Evolutionary conservation across 2,113 vertebrate genomes (phyloP), one percentile per base, ranked within the genome.

Genomic region (Cranoglanis bouderius): DNA sequence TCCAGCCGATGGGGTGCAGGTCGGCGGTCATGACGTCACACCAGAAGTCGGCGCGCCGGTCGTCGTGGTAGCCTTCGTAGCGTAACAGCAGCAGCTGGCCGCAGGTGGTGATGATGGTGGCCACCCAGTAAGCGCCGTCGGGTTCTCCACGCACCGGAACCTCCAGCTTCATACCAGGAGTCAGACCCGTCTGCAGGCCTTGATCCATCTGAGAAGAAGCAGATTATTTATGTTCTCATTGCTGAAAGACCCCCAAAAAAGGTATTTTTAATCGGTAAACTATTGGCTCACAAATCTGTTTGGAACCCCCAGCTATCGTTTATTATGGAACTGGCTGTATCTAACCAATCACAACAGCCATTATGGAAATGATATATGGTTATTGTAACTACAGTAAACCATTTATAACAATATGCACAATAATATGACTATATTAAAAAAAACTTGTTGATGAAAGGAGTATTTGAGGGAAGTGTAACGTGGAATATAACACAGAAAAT

Each of bases 101-200:
- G 49, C 98, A 99, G 65, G 98, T 97, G 16, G 98, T 99, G 88
- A 99, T 97, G 94, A 99, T 95, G 88, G 96, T 98, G 90, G 98
- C 98, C 32, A 99, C 96, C 98, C 98, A 99, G 92, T 98, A 99
- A 4, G 96, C 96, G 0, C 81, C 67, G 89, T 97, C 96, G 8
- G 96, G 94, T 85, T 98, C 97, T 26, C 96, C 95, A 86, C 96
- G 97, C 90, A 96, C 95, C 82, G 95, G 96, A 38, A 99, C 97
- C 91, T 99, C 98, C 81, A 99, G 94, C 94, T 98, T 99, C 98
- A 99, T 99, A 84, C 98, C 98, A 6, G 98, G 97, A n/a, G 95
- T 94, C 93, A 99, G 97, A 43, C 98, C 98, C 0, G 97, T 99
- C 95, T 99, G 97, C 87, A 98, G 93, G 86, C 97, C 97, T 59